A percentile compares a stretch with the other conserved stretches of the same genome.
Conservation (phyloP, 2,113 vertebrate genomes). For the Megaleporinus macrocephalus region DNA sequence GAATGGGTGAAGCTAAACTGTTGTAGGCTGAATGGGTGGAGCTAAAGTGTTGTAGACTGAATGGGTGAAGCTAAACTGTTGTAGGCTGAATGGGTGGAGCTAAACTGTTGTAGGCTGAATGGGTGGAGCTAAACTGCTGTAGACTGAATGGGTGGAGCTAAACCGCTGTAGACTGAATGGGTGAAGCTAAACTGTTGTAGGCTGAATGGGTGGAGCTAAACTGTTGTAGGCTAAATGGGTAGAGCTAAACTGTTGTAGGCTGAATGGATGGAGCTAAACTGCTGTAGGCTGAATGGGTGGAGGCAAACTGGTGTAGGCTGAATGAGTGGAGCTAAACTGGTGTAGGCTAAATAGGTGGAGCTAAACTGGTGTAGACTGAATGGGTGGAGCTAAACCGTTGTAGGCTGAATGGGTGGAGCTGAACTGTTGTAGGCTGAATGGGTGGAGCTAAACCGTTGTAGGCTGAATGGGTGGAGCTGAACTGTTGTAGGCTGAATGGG, state of each 20-base stretch:
- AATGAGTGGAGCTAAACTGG: background rate
- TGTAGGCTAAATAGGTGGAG: background rate
- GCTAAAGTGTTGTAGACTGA: background rate
- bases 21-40: background rate
- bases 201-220: too few species aligned
- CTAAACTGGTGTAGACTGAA: too few species aligned
- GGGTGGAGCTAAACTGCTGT: background rate
- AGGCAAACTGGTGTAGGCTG: background rate
- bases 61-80: too few species aligned
- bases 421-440: too few species aligned
- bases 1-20: background rate
- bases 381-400: too few species aligned
- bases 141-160: background rate
- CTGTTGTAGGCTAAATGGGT: too few species aligned
- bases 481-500: too few species aligned
- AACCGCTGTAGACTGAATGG: too few species aligned
- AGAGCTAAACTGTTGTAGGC: background rate
- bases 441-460: background rate
- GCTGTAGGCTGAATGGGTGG: background rate
- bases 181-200: too few species aligned
- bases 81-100: background rate
- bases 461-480: too few species aligned
- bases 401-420: too few species aligned
- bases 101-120: background rate
- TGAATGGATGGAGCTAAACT: background rate